Conservation (phyloP, 2,797 vertebrate genomes). For the Cuniculus paca region DNA sequence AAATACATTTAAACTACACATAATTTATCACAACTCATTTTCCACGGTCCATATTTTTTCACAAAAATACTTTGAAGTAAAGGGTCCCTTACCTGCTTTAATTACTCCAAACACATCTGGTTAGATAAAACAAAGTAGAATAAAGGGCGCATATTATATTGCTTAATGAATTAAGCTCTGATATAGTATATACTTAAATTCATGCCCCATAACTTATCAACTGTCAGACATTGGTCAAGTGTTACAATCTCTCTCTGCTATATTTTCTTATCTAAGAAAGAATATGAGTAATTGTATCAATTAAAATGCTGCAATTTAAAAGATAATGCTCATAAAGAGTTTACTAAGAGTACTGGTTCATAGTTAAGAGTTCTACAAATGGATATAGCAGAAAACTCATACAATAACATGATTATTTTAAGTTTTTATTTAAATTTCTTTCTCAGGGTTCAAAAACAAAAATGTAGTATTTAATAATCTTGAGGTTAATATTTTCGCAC, state of each 20-base stretch:
- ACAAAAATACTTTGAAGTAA: slow-evolving; percentile 25
- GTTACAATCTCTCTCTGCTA: neutral
- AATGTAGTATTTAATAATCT: neutral
- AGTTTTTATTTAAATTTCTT: neutral
- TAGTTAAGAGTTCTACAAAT: neutral
- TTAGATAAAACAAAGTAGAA: neutral
- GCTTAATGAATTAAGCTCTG: neutral
- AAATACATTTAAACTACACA: slow-evolving; percentile 9
- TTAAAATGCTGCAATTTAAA: neutral
- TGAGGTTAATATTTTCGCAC: neutral
- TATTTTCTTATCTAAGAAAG: neutral
- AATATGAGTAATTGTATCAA: neutral
- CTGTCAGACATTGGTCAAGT: neutral
- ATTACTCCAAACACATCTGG: slow-evolving; percentile 23
- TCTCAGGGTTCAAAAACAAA: slow-evolving; percentile 43
- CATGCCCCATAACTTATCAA: neutral
- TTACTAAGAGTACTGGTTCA: neutral
- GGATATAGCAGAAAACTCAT: neutral
- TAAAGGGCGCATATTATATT: neutral
- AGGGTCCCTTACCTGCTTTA: neutral
- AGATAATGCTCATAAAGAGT: neutral
- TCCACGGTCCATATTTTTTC: neutral
- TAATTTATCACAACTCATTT: neutral
- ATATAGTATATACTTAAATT: slow-evolving; percentile 21
- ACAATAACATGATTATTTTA: neutral